Evolutionary conservation across 2,888 invertebrate genomes (phyloP).

Genomic region (Pristionchus arcanus): DNA sequence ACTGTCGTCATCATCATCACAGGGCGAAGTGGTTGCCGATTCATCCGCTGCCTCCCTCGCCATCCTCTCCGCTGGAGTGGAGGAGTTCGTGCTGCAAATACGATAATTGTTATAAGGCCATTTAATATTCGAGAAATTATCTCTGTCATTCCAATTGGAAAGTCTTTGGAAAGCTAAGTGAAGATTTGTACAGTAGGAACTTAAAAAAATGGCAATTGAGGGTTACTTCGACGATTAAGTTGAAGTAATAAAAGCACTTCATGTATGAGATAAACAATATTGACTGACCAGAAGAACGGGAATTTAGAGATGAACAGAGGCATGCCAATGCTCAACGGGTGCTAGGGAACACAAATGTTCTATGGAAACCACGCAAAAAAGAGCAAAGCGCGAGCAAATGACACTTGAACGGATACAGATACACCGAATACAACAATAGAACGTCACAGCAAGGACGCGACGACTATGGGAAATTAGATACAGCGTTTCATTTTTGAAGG

Average conservation of each 20-base stretch:
- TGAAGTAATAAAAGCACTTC: too few species aligned
- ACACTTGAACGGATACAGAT: not conserved
- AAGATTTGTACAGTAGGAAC: not conserved
- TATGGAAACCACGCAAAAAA: not conserved
- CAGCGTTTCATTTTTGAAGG: too few species aligned
- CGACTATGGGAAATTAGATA: too few species aligned
- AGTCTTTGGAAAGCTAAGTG: too few species aligned
- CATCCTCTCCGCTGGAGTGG: not conserved
- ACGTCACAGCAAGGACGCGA: too few species aligned
- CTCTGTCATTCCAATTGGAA: too few species aligned
- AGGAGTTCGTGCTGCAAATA: not conserved
- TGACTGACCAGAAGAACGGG: not conserved
- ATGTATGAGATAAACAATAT: too few species aligned
- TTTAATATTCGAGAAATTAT: too few species aligned
- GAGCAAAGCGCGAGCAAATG: not conserved
- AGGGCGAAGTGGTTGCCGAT: constrained; percentile 52
- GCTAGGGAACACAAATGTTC: not conserved
- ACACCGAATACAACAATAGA: too few species aligned
- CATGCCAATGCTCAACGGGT: not conserved
- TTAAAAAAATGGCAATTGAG: too few species aligned
- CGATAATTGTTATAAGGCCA: too few species aligned
- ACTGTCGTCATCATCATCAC: constrained; percentile 47
- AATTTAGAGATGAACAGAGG: not conserved
- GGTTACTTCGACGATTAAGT: too few species aligned
- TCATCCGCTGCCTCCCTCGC: not conserved